A percentile compares a stretch with the other conserved stretches of the same genome.
These are phyloP conservation scores for Hippocampus kuda DNA, from an alignment of 2,797 vertebrate species.

Conservation along the genomic window DNA sequence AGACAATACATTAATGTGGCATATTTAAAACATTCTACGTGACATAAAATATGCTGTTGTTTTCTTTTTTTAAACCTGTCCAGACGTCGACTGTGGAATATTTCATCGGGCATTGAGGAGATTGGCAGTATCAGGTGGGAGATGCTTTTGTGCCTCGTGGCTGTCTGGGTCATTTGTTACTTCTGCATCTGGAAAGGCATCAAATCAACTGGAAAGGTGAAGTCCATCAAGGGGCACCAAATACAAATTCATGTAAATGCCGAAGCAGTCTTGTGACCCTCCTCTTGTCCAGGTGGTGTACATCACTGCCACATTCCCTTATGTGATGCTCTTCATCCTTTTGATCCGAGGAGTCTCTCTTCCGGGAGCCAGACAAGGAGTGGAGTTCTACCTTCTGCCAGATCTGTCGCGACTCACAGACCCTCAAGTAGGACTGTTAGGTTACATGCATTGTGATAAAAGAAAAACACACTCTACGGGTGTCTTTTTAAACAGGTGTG, in stretches of 20 bases:
- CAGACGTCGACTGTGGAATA: slow-evolving; percentile 57
- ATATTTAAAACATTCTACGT: background rate
- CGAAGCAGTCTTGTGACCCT: background rate
- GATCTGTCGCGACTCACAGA: slow-evolving; percentile 56
- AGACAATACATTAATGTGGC: background rate
- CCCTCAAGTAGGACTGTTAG: slow-evolving; percentile 53
- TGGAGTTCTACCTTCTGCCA: slow-evolving; percentile 63
- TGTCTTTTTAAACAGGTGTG: slow-evolving; percentile 56
- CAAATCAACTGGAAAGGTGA: slow-evolving; percentile 65
- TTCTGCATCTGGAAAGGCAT: slow-evolving; percentile 72
- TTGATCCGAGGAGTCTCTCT: slow-evolving; percentile 65
- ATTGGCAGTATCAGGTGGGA: slow-evolving; percentile 59
- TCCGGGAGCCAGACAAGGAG: slow-evolving; percentile 65
- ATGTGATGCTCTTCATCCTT: slow-evolving; percentile 62
- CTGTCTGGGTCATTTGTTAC: slow-evolving; percentile 60
- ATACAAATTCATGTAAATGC: background rate
- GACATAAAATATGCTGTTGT: background rate
- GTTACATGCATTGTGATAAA: background rate
- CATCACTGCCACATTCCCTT: slow-evolving; percentile 69
- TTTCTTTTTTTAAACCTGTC: background rate
- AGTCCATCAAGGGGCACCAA: background rate
- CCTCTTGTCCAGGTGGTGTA: slow-evolving; percentile 60
- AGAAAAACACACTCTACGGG: background rate
- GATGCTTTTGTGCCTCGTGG: slow-evolving; percentile 52
- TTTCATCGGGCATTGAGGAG: slow-evolving; percentile 65